Evolutionary conservation across 2,797 vertebrate species (phyloP), one percentile per base, ranked within the genome.

Genomic region (Fistularia tabacaria): DNA sequence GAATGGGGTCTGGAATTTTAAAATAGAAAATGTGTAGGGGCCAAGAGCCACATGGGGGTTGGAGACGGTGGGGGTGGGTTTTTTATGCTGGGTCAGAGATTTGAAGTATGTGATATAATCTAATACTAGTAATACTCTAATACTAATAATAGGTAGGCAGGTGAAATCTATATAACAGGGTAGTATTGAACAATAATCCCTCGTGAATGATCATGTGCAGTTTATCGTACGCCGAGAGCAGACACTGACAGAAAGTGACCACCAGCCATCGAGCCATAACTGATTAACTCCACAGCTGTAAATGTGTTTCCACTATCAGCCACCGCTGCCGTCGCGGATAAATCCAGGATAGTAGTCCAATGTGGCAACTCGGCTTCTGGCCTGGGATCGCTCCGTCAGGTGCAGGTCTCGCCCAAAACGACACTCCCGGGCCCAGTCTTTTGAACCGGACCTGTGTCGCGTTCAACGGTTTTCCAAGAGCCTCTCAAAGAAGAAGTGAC

Each of bases 211-310:
- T 25, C 25, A 5, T 5, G 25, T 25, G 25, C 2, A 25, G 25
- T 25, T 25, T 25, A 25, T 25, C 5, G 25, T 25, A 25, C 25
- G 25, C 10, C 10, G 39, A 10, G 39, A 40, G 8, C 39, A 40
- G 39, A 40, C 57, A 43, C 25, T 46, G 51, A 59, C 56, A 55
- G 37, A 14, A 69, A 46, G 15, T 38, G 52, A 56, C 56, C 56
- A 6, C 43, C 55, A 61, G 64, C 70, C 57, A 25, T 25, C 25
- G 25, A 25, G 52, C 14, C 46, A 52, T 65, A 52, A 81, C 71
- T 81, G 62, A 81, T 78, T 79, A 81, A 81, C 73, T 36, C 12
- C 3, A 46, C 52, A 13, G 69, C 67, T 65, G 73, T 71, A 76
- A 76, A 81, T 43, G 46, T 55, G 57, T 60, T 13, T 56, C 51